phyloP scores from a whole-genome alignment of 2,888 invertebrate species.

The Matsumyia berberina region DNA sequence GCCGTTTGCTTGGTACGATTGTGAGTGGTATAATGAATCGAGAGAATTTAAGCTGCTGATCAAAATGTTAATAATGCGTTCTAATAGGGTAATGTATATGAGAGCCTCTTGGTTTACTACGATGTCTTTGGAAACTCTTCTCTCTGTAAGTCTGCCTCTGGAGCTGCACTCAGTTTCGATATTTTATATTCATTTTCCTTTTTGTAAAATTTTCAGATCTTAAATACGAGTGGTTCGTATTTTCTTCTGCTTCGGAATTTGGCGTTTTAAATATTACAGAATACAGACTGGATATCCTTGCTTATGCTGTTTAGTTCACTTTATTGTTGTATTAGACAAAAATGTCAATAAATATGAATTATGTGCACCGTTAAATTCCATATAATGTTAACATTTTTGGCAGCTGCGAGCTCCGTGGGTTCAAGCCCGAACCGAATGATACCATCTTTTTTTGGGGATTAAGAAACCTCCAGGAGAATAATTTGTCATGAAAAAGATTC shows the following conservation, averaged over 20 bases:
- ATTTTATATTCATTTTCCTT: neutral
- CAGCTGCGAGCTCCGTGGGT: too few relatives aligned
- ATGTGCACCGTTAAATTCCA: too few relatives aligned
- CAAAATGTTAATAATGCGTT: conserved; percentile 80
- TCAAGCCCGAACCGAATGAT: too few relatives aligned
- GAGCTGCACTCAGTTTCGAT: neutral
- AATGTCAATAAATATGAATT: too few relatives aligned
- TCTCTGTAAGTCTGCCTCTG: conserved; percentile 5
- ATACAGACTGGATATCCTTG: too few relatives aligned
- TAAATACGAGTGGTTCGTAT: conserved; percentile 29
- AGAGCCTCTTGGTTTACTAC: conserved; percentile 80
- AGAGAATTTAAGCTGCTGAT: conserved; percentile 79
- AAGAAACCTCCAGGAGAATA: too few relatives aligned
- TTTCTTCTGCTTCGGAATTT: conserved; percentile 13
- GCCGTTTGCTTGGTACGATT: conserved; percentile 79
- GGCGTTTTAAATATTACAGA: too few relatives aligned
- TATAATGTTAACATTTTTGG: too few relatives aligned
- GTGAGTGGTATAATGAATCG: conserved; percentile 80
- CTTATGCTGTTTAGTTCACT: too few relatives aligned
- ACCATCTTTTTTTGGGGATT: too few relatives aligned
- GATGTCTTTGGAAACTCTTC: conserved; percentile 79
- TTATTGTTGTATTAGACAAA: too few relatives aligned
- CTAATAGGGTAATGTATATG: conserved; percentile 77
- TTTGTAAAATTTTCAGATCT: conserved; percentile 6
- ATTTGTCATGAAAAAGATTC: too few relatives aligned